These are phyloP conservation scores for Trichacis sp. DNA, from an alignment of 2,888 invertebrate genomes.

Conservation along the genomic window DNA sequence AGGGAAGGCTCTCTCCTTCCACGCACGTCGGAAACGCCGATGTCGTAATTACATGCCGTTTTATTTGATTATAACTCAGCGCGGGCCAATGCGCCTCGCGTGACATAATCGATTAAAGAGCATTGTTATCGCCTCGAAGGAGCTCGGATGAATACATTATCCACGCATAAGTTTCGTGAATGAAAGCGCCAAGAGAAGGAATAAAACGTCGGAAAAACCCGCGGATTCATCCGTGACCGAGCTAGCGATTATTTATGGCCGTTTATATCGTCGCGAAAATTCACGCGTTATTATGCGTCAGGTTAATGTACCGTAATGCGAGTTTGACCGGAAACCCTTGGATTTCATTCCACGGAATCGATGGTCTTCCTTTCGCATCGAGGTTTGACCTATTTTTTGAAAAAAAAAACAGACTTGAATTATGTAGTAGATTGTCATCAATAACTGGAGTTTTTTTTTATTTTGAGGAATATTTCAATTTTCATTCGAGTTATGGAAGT, in stretches of 20 bases:
- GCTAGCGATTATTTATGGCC: neutral
- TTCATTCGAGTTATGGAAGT: too few relatives aligned
- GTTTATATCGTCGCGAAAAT: neutral
- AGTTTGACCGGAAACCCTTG: neutral
- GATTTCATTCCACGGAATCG: neutral
- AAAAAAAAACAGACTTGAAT: too few relatives aligned
- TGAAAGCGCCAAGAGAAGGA: neutral
- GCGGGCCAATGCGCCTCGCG: slow-evolving; percentile 25
- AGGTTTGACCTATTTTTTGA: too few relatives aligned
- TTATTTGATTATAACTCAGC: slow-evolving; percentile 44
- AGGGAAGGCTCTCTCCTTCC: slow-evolving; percentile 17
- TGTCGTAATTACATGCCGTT: slow-evolving; percentile 49
- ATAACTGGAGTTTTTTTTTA: too few relatives aligned
- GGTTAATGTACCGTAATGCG: neutral
- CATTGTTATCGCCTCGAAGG: slow-evolving; percentile 28
- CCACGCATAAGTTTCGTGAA: slow-evolving; percentile 22
- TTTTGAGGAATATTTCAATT: too few relatives aligned
- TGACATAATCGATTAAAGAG: slow-evolving; percentile 49
- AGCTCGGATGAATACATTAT: slow-evolving; percentile 24
- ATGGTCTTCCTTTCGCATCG: neutral
- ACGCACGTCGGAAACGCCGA: slow-evolving; percentile 36
- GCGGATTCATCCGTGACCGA: too few relatives aligned
- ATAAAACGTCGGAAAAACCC: neutral
- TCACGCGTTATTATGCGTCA: neutral
- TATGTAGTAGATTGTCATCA: too few relatives aligned